These are phyloP conservation scores for Syngnathus typhle DNA, from an alignment of 2,113 vertebrate species.

Conservation along the genomic window DNA sequence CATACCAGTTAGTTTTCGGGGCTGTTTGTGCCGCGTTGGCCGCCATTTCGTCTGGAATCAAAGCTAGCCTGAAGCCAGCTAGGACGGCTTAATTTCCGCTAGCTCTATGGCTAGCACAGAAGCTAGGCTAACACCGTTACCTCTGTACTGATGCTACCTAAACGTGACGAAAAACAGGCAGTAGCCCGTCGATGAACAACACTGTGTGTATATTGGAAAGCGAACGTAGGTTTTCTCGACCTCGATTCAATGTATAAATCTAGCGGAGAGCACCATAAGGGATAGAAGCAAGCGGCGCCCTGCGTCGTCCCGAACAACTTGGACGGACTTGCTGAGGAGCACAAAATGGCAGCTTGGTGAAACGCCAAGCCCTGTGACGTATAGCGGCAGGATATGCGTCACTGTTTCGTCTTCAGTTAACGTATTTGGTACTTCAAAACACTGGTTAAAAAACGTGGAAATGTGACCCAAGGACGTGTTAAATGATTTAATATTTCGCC, in stretches of 20 bases:
- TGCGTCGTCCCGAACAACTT: slow-evolving; percentile 10
- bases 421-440: neutral
- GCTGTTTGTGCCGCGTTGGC: slow-evolving; percentile 66
- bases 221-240: neutral
- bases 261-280: neutral
- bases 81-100: neutral
- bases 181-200: neutral
- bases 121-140: slow-evolving; percentile 30
- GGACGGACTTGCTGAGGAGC: slow-evolving; percentile 8
- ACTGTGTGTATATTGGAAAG: neutral
- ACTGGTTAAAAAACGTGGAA: neutral
- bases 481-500: neutral
- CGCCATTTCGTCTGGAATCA: slow-evolving; percentile 69
- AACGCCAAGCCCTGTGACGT: slow-evolving; percentile 22
- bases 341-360: slow-evolving; percentile 60
- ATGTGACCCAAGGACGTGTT: neutral
- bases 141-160: neutral
- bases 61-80: slow-evolving; percentile 17
- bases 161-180: neutral
- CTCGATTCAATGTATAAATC: neutral
- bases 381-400: rapidly evolving
- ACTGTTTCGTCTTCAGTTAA: neutral
- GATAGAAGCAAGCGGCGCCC: neutral
- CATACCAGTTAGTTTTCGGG: slow-evolving; percentile 67
- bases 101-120: slow-evolving; percentile 12